A percentile compares a stretch with the other conserved stretches of the same genome.
These are phyloP conservation scores for Mus minutoides DNA, from an alignment of 2,797 vertebrate genomes.

Conservation along the genomic window DNA sequence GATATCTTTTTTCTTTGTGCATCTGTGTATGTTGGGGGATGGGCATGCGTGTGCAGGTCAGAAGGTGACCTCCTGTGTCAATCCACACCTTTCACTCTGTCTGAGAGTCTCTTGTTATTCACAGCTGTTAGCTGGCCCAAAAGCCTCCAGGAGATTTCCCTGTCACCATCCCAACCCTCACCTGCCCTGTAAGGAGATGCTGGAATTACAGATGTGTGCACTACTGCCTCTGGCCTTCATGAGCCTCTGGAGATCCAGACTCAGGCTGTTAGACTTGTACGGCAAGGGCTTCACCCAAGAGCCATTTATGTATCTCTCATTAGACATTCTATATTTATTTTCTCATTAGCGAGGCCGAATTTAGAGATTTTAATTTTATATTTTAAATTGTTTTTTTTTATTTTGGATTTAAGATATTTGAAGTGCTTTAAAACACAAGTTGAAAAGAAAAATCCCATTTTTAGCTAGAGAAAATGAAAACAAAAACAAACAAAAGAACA, in stretches of 20 bases:
- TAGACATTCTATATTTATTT: not conserved
- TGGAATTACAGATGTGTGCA: not conserved
- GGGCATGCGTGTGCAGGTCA: not conserved
- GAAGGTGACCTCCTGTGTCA: not conserved
- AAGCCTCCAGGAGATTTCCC: not conserved
- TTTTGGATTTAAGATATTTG: constrained; percentile 35
- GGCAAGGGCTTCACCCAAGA: not conserved
- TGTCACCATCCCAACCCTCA: too few species aligned
- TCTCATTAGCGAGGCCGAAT: not conserved
- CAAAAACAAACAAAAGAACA: not conserved
- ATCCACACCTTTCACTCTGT: not conserved
- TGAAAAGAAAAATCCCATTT: constrained; percentile 33
- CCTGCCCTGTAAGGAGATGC: not conserved
- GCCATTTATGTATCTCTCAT: not conserved
- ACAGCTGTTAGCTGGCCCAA: not conserved
- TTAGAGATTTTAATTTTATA: constrained; percentile 50
- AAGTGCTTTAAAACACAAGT: constrained; percentile 25
- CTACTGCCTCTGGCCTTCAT: not conserved
- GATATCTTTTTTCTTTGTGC: not conserved
- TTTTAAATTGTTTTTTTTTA: constrained; percentile 33
- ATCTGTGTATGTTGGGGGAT: not conserved
- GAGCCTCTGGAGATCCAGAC: not conserved
- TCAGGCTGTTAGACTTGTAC: not conserved
- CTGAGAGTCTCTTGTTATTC: not conserved
- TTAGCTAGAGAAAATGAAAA: not conserved